phyloP scores from a whole-genome alignment of 2,888 invertebrate genomes.

The Agrotis segetum region DNA sequence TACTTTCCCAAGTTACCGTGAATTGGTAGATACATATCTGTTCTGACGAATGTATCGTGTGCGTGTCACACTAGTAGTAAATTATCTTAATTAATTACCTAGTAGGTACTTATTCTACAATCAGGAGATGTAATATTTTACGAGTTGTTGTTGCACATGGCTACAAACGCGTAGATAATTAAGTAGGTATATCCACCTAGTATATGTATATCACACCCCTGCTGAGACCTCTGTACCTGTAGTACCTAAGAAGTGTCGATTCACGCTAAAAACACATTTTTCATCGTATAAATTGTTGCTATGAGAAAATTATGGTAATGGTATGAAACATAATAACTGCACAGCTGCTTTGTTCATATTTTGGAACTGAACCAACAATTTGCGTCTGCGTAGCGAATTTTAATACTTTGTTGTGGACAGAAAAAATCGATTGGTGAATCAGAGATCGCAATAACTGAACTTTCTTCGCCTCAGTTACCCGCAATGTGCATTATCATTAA shows the following conservation, averaged over 20 bases:
- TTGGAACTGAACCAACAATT: slow-evolving; percentile 16
- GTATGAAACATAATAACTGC: slow-evolving; percentile 4
- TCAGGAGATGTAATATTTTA: slow-evolving; percentile 43
- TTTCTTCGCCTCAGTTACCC: too few relatives aligned
- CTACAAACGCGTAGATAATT: slow-evolving; percentile 45
- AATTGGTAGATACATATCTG: slow-evolving; percentile 4
- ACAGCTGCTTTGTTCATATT: slow-evolving; percentile 9
- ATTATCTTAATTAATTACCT: slow-evolving; percentile 29
- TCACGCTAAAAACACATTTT: neutral
- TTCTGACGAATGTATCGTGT: slow-evolving; percentile 9
- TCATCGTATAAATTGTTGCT: slow-evolving; percentile 2
- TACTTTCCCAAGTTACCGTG: neutral
- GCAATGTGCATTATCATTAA: too few relatives aligned
- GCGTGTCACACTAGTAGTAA: slow-evolving; percentile 38
- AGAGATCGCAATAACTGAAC: too few relatives aligned
- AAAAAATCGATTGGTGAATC: too few relatives aligned
- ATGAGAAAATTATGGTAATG: neutral
- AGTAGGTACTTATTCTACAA: slow-evolving; percentile 21
- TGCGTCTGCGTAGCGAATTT: too few relatives aligned
- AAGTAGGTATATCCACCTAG: neutral
- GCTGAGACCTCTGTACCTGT: slow-evolving; percentile 7
- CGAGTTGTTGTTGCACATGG: slow-evolving; percentile 48
- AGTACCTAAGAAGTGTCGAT: neutral
- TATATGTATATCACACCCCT: slow-evolving; percentile 3
- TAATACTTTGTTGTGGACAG: too few relatives aligned